A percentile compares a stretch with the other conserved stretches of the same genome.
These are phyloP conservation scores for Philantomba maxwellii DNA, from an alignment of 2,113 vertebrate species.

Conservation along the genomic window DNA sequence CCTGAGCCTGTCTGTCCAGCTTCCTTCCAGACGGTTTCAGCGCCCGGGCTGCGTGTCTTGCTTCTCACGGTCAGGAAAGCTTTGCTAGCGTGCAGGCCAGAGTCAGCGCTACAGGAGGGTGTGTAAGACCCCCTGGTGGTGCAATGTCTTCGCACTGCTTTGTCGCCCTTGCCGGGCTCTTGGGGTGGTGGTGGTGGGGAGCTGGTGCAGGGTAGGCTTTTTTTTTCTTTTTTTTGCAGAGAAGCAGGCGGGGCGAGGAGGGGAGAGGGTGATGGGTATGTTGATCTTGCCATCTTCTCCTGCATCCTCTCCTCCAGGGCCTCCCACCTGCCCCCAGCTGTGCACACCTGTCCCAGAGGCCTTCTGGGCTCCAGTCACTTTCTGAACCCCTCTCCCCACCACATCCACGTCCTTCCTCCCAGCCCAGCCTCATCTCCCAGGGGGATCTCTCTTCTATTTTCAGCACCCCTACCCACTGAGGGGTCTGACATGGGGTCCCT, in stretches of 20 bases:
- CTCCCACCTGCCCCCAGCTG: not conserved
- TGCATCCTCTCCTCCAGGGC: not conserved
- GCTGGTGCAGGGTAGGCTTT: not conserved
- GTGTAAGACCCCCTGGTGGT: fast-evolving
- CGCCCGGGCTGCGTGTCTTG: not conserved
- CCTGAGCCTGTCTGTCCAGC: fast-evolving
- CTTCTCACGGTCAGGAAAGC: fast-evolving
- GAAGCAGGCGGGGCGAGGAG: not conserved
- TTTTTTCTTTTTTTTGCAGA: not conserved
- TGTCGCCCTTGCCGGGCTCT: fast-evolving
- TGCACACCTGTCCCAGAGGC: not conserved
- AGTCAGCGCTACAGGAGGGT: fast-evolving
- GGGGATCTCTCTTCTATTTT: fast-evolving
- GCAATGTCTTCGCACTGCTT: fast-evolving
- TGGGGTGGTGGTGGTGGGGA: fast-evolving
- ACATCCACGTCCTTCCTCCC: not conserved
- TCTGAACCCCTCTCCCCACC: not conserved
- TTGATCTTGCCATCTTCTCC: not conserved
- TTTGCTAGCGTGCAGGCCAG: fast-evolving
- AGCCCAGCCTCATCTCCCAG: not conserved
- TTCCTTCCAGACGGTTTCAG: not conserved
- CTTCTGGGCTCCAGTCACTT: not conserved
- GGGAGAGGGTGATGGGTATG: not conserved
- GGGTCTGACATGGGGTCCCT: not conserved
- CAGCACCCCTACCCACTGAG: not conserved